Conservation (phyloP, 1,140 invertebrate genomes). For the Listronotus bonariensis region DNA sequence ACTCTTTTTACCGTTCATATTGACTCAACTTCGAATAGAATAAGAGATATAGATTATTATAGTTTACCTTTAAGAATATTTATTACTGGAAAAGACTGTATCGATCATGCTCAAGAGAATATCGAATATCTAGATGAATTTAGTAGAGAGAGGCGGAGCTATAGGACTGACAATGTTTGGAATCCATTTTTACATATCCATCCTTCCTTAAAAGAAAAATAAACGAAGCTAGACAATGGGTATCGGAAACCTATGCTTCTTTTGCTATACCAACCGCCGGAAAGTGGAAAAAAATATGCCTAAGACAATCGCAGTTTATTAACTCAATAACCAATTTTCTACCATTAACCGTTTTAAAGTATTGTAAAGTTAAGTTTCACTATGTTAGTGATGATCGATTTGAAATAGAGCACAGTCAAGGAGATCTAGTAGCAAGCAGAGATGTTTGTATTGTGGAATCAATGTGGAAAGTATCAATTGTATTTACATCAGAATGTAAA, state of each 20-base stretch:
- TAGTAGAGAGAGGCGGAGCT: conserved; percentile 43
- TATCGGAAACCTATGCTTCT: conserved; percentile 80
- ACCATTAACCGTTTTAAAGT: conserved; percentile 70
- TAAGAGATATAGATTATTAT: conserved; percentile 81
- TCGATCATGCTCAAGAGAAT: conserved; percentile 60
- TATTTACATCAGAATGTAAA: conserved; percentile 67
- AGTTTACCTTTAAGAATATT: conserved; percentile 78
- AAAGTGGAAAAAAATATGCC: conserved; percentile 76
- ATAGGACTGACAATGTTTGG: conserved; percentile 37
- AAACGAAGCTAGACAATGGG: conserved; percentile 78
- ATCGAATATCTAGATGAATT: conserved; percentile 58
- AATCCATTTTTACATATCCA: conserved; percentile 57
- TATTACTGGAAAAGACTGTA: conserved; percentile 74
- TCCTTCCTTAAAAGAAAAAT: conserved; percentile 63
- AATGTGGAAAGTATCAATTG: conserved; percentile 77
- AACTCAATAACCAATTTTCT: conserved; percentile 77
- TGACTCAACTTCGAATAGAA: conserved; percentile 78
- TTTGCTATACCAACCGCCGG: conserved; percentile 80
- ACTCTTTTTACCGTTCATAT: conserved; percentile 84
- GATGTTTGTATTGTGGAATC: conserved; percentile 81
- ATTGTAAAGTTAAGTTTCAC: conserved; percentile 74
- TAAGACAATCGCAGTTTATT: conserved; percentile 77
- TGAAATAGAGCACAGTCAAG: conserved; percentile 74
- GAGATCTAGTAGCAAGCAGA: conserved; percentile 77
- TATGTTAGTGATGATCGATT: conserved; percentile 80